Conservation (phyloP, 2,888 invertebrate genomes). For the Pristionchus fissidentatus region DNA sequence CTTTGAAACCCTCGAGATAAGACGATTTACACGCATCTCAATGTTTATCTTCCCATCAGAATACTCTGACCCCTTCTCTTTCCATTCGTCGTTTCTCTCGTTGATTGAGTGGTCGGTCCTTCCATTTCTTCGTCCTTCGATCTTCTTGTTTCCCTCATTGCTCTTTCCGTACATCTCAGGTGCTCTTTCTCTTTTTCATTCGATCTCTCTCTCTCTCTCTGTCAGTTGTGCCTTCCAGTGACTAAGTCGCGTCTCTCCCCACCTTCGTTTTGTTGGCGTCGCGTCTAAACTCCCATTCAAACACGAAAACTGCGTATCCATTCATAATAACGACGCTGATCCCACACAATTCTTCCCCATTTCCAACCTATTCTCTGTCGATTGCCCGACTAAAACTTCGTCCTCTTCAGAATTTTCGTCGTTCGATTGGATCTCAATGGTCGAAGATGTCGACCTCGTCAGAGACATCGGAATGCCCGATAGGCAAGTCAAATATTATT, state of each 20-base stretch:
- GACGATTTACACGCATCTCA: too few species aligned
- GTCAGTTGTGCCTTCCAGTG: too few species aligned
- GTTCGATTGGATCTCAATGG: too few species aligned
- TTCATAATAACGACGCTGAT: too few species aligned
- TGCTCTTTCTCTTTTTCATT: background rate
- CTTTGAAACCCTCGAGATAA: too few species aligned
- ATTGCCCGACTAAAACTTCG: background rate
- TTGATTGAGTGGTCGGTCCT: background rate
- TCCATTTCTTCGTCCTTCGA: slow-evolving; percentile 6
- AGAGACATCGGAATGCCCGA: slow-evolving; percentile 46
- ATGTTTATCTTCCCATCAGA: too few species aligned
- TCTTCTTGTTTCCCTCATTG: background rate
- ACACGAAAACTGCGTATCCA: too few species aligned
- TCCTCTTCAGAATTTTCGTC: slow-evolving; percentile 16
- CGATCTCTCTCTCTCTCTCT: background rate
- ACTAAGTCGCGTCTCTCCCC: too few species aligned
- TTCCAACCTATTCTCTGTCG: background rate
- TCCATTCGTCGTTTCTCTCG: too few species aligned
- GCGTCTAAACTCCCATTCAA: too few species aligned
- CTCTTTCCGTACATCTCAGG: too few species aligned
- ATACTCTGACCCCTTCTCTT: too few species aligned
- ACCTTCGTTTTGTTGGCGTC: background rate
- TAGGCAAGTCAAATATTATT: slow-evolving; percentile 2
- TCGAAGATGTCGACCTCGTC: slow-evolving; percentile 46
- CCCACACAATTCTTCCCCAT: background rate